Evolutionary conservation across 2,888 invertebrate genomes (phyloP), one percentile per base, ranked within the genome.

Genomic region (Nemoura dubitans): DNA sequence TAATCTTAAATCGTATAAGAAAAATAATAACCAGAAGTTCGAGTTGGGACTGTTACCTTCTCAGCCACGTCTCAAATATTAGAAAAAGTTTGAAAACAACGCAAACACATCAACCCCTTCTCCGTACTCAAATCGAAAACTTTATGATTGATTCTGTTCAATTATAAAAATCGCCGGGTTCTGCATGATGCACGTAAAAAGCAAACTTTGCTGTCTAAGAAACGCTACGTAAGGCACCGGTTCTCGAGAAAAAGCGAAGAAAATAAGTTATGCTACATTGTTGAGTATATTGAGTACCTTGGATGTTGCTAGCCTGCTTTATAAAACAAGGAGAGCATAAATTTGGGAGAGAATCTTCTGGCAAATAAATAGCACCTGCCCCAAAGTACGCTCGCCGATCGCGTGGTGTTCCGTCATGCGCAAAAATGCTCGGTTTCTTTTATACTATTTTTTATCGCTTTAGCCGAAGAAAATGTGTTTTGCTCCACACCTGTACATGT

Each of bases 351-450:
- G 86, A 85, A 87, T 85, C 87, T 87, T 83, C 86, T 85, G 86
- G 59, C 84, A 87, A 87, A 87, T 88, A 88, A 88, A 85, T 85
- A 86, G 83, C 88, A 88, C 87, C 88, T 86, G 87, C 85, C 83
- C 76, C n/a, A 85, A 78, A 78, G 78, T 78, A 26, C 78, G 78
- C 78, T 78, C 26, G 36, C 10, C 28, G 59, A 59, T 59, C 59
- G 21, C 21, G 36, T n/a, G n/a, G n/a, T n/a, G n/a, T n/a, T n/a
- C 10, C 59, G 21, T 36, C 59, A 2, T 59, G 21, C 14, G 14
- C 59, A 21, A 59, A 21, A 21, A 59, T 59, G n/a, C n/a, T n/a
- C n/a, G n/a, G n/a, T n/a, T n/a, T n/a, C n/a, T n/a, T n/a, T n/a
- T n/a, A n/a, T n/a, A n/a, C n/a, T n/a, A n/a, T n/a, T n/a, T n/a